These are phyloP conservation scores for Synergus itoensis DNA, from an alignment of 2,888 invertebrate genomes.

Conservation along the genomic window DNA sequence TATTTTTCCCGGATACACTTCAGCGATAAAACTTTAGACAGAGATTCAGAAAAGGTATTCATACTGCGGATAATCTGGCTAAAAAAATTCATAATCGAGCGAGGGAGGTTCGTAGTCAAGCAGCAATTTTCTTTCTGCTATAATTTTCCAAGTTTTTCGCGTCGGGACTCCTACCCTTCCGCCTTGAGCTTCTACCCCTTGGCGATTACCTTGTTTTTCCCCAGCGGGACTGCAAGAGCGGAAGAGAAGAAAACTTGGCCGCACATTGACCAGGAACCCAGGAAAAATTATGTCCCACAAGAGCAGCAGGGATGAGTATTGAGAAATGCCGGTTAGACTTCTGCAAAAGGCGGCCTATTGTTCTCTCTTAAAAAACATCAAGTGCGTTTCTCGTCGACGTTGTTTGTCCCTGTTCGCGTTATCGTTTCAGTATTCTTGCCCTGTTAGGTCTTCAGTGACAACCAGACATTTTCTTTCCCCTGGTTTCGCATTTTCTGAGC, in stretches of 20 bases:
- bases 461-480: slow-evolving; percentile 37
- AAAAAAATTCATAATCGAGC: slow-evolving; percentile 52
- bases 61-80: slow-evolving; percentile 18
- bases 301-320: slow-evolving; percentile 44
- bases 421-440: slow-evolving; percentile 8
- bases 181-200: slow-evolving; percentile 21
- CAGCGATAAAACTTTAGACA: slow-evolving; percentile 19
- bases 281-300: slow-evolving; percentile 61
- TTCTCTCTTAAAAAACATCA: slow-evolving; percentile 59
- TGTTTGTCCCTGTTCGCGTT: slow-evolving; percentile 50
- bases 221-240: slow-evolving; percentile 24
- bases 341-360: slow-evolving; percentile 61
- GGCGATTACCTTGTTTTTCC: slow-evolving; percentile 51
- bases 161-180: slow-evolving; percentile 35
- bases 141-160: slow-evolving; percentile 51
- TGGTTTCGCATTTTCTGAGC: slow-evolving; percentile 54
- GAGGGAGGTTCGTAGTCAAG: slow-evolving; percentile 1
- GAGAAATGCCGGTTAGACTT: slow-evolving; percentile 40
- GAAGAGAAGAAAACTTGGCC: slow-evolving; percentile 48
- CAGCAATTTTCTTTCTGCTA: slow-evolving; percentile 38
- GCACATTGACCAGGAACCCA: slow-evolving; percentile 50
- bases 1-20: background rate
- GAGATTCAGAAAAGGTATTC: slow-evolving; percentile 14
- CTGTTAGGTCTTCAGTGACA: slow-evolving; percentile 7
- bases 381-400: slow-evolving; percentile 45